Percentiles rank a stretch among this genome's conserved stretches.
phyloP scores from a whole-genome alignment of 37 sponge, comb jelly and placozoan species.

The Tethya wilhelma region DNA sequence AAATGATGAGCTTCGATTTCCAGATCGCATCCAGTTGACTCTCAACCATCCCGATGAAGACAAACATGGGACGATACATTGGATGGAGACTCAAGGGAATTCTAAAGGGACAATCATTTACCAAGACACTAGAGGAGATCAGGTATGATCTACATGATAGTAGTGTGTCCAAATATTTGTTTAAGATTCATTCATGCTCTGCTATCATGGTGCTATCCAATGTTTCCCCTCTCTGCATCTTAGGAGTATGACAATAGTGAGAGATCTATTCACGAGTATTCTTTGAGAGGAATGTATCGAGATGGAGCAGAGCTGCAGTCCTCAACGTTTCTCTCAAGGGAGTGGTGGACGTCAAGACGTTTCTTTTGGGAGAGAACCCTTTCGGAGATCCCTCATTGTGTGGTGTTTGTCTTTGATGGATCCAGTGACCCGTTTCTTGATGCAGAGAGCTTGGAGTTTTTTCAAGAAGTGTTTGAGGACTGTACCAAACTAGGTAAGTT shows the following conservation, averaged over 20 bases:
- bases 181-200: too few relatives aligned
- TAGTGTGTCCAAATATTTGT: too few relatives aligned
- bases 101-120: constrained; percentile 67
- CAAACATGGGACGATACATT: constrained; percentile 84
- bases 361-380: constrained; percentile 90
- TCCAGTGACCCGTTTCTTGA: constrained; percentile 90
- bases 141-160: constrained; percentile 43
- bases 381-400: constrained; percentile 80
- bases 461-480: constrained; percentile 80
- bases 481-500: constrained; percentile 76
- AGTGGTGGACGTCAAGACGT: constrained; percentile 83
- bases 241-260: constrained; percentile 75
- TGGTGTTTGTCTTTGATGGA: constrained; percentile 97
- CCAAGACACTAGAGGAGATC: constrained; percentile 95
- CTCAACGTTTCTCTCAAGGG: constrained; percentile 51
- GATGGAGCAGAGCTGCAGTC: constrained; percentile 67
- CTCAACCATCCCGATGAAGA: constrained; percentile 76
- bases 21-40: constrained; percentile 62
- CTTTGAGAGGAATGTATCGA: constrained; percentile 84
- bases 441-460: constrained; percentile 82
- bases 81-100: constrained; percentile 84
- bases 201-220: not conserved
- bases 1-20: constrained; percentile 62
- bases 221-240: not conserved
- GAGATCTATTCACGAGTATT: constrained; percentile 67